Conservation (phyloP, 1,140 invertebrate species). For the Oryctes rhinoceros region DNA sequence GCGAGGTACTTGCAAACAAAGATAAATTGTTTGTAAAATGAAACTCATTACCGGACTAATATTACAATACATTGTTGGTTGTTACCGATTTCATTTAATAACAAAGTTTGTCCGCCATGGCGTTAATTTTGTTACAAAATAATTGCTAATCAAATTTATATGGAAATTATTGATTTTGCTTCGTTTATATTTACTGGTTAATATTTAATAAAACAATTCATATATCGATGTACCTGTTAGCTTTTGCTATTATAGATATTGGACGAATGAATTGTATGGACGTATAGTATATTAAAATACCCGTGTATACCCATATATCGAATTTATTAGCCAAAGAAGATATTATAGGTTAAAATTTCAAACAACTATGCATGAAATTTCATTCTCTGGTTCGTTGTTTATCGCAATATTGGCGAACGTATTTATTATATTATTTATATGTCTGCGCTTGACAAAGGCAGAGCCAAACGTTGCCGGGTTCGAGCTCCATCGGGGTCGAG, state of each 20-base stretch:
- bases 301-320: too few species aligned
- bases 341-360: not conserved
- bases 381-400: not conserved
- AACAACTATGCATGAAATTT: not conserved
- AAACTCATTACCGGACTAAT: not conserved
- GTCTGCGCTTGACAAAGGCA: too few species aligned
- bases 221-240: not conserved
- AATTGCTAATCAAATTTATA: too few species aligned
- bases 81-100: not conserved
- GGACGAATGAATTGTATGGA: too few species aligned
- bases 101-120: not conserved
- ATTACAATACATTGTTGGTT: not conserved
- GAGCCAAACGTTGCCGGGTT: too few species aligned
- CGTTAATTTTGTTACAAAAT: not conserved
- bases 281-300: too few species aligned
- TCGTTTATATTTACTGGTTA: not conserved
- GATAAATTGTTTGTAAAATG: too few species aligned
- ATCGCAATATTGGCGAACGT: too few species aligned
- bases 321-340: too few species aligned
- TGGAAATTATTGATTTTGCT: not conserved
- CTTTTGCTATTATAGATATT: not conserved
- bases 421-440: too few species aligned
- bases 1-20: too few species aligned
- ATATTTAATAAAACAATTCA: not conserved
- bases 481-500: too few species aligned